Base-by-base conservation (phyloP, 1,140 invertebrate genomes). In the Platyura marginata region DNA sequence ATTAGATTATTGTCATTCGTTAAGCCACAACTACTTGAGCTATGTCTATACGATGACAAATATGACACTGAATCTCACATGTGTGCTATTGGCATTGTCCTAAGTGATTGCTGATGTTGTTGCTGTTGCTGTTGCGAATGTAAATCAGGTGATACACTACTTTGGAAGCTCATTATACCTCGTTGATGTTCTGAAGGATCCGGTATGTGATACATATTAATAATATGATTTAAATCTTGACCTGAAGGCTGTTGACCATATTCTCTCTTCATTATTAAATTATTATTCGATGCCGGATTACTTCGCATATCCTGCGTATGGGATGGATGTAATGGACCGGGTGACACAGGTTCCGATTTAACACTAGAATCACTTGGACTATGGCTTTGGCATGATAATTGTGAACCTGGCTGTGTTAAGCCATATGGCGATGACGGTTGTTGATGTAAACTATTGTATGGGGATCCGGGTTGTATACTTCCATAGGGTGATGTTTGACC, bases 311-410 rank as follows among this genome's bases (percentile, higher is more conserved):
- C 37, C 20, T 21, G 44, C 44, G 41, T 54, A 46, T 48, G 47
- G 47, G 55, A 47, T 50, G 52, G 51, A 48, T 56, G 49, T 41
- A 50, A n/a, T 13, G 72, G 75, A 47, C 67, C 75, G 47, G 68
- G 75, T 40, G 80, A 84, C 50, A 87, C 79, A 1, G 81, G 81
- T 61, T 88, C 85, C 22, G 80, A 85, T 58, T 87, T 89, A 55
- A 82, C 78, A 54, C 79, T 79, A 48, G 77, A 78, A 47, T 81
- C 77, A 59, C 80, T 80, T 21, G 83, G 81, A 54, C 82, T 82
- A 61, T 86, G 81, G 21, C 68, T 71, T 41, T 71, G 68, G 56
- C 74, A 78, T 39, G 77, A 77, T 48, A 72, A 68, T 49, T 73
- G 71, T 0, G 68, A 71, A 18, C 73, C 71, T 0, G 72, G 67